A percentile compares a stretch with the other conserved stretches of the same genome.
These are phyloP conservation scores for Cossypha dichroa DNA, from an alignment of 2,797 vertebrate species.

Conservation along the genomic window DNA sequence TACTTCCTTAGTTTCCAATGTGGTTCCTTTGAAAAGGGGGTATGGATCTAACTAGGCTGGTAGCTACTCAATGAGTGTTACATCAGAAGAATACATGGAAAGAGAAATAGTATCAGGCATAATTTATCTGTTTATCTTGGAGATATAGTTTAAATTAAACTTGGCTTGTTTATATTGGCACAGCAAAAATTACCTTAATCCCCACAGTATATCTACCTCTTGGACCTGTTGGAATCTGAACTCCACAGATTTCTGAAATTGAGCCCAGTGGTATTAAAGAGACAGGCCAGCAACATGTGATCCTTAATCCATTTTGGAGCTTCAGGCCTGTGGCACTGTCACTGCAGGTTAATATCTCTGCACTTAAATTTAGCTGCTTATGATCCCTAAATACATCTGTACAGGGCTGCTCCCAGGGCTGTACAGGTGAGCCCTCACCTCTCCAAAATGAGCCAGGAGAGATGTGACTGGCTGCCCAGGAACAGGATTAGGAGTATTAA, in stretches of 20 bases:
- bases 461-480: neutral
- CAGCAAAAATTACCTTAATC: neutral
- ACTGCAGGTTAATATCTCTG: neutral
- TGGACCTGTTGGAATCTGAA: neutral
- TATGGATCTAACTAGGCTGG: neutral
- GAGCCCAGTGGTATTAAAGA: neutral
- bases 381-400: neutral
- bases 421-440: neutral
- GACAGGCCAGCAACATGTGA: neutral
- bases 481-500: neutral
- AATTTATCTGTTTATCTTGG: neutral
- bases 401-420: neutral
- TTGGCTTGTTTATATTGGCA: neutral
- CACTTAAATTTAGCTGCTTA: neutral
- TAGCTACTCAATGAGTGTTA: neutral
- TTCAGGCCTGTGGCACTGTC: neutral
- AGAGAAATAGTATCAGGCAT: neutral
- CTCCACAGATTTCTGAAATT: neutral
- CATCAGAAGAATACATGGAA: neutral
- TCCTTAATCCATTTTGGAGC: neutral
- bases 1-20: neutral
- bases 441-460: neutral
- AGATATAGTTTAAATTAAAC: neutral
- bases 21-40: neutral
- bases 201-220: rapidly evolving